These are phyloP conservation scores for Petrocephalus zakoni DNA, from an alignment of 2,113 vertebrate species.

Conservation along the genomic window DNA sequence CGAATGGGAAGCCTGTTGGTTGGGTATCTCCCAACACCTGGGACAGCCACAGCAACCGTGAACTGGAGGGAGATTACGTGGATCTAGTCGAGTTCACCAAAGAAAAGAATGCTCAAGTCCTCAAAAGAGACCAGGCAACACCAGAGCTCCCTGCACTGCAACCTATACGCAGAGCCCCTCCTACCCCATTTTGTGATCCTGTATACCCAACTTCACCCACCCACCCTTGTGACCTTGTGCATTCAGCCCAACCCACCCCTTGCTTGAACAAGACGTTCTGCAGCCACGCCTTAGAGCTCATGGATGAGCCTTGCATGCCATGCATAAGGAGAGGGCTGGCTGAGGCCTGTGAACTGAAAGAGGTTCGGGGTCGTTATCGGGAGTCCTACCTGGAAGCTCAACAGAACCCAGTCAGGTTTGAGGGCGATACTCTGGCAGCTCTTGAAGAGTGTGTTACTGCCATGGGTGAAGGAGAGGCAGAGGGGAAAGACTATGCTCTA, in stretches of 20 bases:
- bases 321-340: conserved; percentile 60
- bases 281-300: conserved; percentile 38
- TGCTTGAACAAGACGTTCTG: conserved; percentile 38
- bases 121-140: conserved; percentile 33
- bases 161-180: conserved; percentile 3
- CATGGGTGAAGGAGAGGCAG: conserved; percentile 22
- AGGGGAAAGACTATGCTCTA: conserved; percentile 28
- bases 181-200: not conserved
- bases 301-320: conserved; percentile 61
- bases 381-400: conserved; percentile 66
- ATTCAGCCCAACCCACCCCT: conserved; percentile 26
- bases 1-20: conserved; percentile 35
- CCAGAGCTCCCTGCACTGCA: not conserved
- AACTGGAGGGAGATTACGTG: conserved; percentile 75
- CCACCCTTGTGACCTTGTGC: conserved; percentile 27
- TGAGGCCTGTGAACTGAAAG: conserved; percentile 39
- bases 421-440: conserved; percentile 50
- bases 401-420: conserved; percentile 55
- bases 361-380: conserved; percentile 59
- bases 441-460: conserved; percentile 53
- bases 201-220: conserved; percentile 26
- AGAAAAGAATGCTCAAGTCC: conserved; percentile 46
- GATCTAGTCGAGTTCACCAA: conserved; percentile 73
- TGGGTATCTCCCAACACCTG: conserved; percentile 60
- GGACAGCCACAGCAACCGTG: conserved; percentile 53